Base-by-base conservation (phyloP, 2,888 invertebrate species). In the Calameuta idolon region DNA sequence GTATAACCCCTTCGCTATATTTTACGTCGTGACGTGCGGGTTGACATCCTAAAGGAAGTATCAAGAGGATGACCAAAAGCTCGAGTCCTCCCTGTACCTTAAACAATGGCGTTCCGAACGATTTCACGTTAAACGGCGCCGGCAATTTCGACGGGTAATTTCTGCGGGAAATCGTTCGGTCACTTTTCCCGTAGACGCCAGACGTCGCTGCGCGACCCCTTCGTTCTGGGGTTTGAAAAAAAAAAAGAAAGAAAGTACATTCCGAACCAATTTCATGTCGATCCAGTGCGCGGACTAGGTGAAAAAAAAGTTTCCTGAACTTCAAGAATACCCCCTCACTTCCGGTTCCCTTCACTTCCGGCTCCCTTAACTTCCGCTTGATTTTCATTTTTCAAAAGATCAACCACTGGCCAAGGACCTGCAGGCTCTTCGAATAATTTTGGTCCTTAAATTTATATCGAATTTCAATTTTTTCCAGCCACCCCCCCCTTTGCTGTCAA, bases 21-120 rank as follows among this genome's bases (percentile, higher is more conserved):
- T 23, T 55, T 55, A 5, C 55, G 23, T 55, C 55, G 23, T 23
- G 55, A 55, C 55, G 55, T 77, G 80, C 74, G 77, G 76, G 76
- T 69, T 37, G 76, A 40, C 76, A 71, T 79, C 76, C 73, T 31
- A 74, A 77, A 71, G 85, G 85, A 85, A 82, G 83, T 84, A 87
- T 86, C 83, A 82, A 81, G 82, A 83, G 86, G 88, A 90, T 90
- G 91, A 91, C 90, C 91, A 89, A 82, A 83, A 83, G 83, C 82
- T 83, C 78, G 73, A 75, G 78, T 76, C 79, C 75, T 79, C 80
- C 79, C 82, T 85, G 83, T 88, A 85, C 82, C 85, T 89, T 90
- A 91, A 90, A 91, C 91, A 91, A 91, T 91, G 86, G 85, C 83
- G 77, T 91, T 91, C 91, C 91, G 81, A 90, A 83, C 90, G 88